Evolutionary conservation across 2,888 invertebrate species (phyloP).

Genomic region (Polymixis lichenea): DNA sequence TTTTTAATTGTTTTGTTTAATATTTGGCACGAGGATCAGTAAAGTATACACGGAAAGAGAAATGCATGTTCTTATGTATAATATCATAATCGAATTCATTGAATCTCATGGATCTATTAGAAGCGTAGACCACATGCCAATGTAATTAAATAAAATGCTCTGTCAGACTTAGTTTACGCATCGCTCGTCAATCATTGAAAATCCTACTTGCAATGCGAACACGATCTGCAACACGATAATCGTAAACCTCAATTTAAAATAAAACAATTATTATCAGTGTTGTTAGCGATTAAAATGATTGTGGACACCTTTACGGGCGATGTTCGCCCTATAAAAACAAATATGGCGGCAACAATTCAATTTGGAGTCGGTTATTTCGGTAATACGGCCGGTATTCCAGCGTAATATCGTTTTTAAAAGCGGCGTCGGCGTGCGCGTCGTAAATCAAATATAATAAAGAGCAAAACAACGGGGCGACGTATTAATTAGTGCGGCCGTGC

Average conservation of each 20-base stretch:
- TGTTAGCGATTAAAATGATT: conserved; percentile 77
- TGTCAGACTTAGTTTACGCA: conserved; percentile 1
- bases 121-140: neutral
- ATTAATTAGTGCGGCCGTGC: conserved; percentile 81
- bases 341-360: conserved; percentile 82
- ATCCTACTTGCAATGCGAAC: conserved; percentile 25
- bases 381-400: conserved; percentile 76
- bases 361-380: conserved; percentile 82
- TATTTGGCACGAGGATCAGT: neutral
- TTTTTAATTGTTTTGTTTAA: neutral
- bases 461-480: conserved; percentile 81
- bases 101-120: neutral
- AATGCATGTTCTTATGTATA: neutral
- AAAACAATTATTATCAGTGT: conserved; percentile 72
- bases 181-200: conserved; percentile 21
- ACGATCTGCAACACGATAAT: conserved; percentile 36
- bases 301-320: conserved; percentile 76
- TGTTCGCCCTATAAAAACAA: conserved; percentile 80
- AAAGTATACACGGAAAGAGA: neutral
- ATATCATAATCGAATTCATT: neutral
- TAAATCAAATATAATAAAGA: conserved; percentile 87
- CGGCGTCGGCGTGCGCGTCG: conserved; percentile 72
- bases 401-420: conserved; percentile 85
- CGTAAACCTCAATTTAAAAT: conserved; percentile 70
- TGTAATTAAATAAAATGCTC: conserved; percentile 14